phyloP scores from a whole-genome alignment of 2,797 vertebrate species.

The Pseudochirops corinnae region DNA sequence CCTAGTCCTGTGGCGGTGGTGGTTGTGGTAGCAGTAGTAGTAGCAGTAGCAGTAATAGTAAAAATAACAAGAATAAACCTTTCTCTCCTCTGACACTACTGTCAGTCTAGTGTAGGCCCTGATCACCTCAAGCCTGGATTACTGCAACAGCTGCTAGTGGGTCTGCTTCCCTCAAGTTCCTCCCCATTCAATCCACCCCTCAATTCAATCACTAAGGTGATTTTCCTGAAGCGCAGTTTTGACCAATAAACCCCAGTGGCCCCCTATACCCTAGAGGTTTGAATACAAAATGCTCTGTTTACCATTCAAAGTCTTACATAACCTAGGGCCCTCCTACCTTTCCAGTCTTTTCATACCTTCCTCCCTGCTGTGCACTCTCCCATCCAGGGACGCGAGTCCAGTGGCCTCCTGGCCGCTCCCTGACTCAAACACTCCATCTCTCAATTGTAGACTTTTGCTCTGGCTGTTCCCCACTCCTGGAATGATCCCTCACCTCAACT shows the following conservation, averaged over 20 bases:
- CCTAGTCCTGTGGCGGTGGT: too few species aligned
- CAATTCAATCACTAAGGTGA: not conserved
- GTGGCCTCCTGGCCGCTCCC: too few species aligned
- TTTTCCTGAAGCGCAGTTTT: not conserved
- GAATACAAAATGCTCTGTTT: not conserved
- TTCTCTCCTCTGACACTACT: too few species aligned
- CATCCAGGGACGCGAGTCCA: too few species aligned
- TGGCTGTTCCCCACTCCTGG: not conserved
- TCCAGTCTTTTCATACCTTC: not conserved
- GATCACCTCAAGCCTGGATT: too few species aligned
- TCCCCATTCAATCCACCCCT: too few species aligned
- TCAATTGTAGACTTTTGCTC: not conserved
- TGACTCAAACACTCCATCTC: not conserved
- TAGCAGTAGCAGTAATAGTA: not conserved
- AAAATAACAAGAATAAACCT: not conserved
- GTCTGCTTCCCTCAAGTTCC: too few species aligned
- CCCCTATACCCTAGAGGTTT: not conserved
- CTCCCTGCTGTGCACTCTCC: too few species aligned
- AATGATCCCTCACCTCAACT: not conserved
- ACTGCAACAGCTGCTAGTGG: too few species aligned
- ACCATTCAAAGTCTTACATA: not conserved
- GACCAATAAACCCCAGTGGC: not conserved
- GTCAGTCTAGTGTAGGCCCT: too few species aligned
- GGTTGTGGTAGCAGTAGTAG: too few species aligned
- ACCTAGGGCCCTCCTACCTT: fast-evolving